Evolutionary conservation across 2,113 vertebrate species (phyloP).

Genomic region (Coryphaenoides rupestris): DNA sequence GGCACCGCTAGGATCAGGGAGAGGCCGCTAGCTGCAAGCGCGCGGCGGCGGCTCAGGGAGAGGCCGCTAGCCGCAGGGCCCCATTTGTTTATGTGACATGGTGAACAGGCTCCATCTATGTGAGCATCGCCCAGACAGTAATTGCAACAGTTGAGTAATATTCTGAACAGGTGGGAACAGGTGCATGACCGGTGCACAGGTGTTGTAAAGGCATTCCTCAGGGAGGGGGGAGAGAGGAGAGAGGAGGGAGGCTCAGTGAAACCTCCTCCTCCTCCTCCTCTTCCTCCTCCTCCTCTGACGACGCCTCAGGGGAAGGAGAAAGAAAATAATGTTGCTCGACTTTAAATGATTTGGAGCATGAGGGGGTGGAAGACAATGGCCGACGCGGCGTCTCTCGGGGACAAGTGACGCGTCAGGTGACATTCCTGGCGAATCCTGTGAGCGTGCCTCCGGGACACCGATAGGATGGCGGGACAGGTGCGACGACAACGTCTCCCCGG

Average conservation of each 20-base stretch:
- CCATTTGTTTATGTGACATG: conserved; percentile 34
- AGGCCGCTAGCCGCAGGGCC: conserved; percentile 28
- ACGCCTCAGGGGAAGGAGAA: not conserved
- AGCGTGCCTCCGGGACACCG: conserved; percentile 55
- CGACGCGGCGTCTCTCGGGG: conserved; percentile 8
- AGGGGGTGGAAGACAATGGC: not conserved
- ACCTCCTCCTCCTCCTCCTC: too few species aligned
- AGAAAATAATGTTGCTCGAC: not conserved
- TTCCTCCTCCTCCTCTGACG: too few species aligned
- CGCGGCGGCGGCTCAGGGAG: not conserved
- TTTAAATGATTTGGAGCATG: not conserved
- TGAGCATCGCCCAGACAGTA: conserved; percentile 18
- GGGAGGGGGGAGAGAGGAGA: too few species aligned
- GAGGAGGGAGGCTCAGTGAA: not conserved
- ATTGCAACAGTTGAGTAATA: conserved; percentile 11
- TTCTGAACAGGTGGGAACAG: conserved; percentile 12
- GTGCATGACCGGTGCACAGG: not conserved
- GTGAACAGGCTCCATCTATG: conserved; percentile 5
- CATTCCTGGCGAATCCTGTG: conserved; percentile 57
- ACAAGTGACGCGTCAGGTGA: conserved; percentile 58
- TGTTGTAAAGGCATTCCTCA: too few species aligned
- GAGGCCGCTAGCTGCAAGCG: too few species aligned
- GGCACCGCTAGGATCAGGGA: too few species aligned
- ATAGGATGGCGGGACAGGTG: conserved; percentile 34
- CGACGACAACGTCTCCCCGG: conserved; percentile 19